A percentile compares a stretch with the other conserved stretches of the same genome.
phyloP scores from a whole-genome alignment of 2,113 vertebrate genomes.

The Toxotes chatareus region DNA sequence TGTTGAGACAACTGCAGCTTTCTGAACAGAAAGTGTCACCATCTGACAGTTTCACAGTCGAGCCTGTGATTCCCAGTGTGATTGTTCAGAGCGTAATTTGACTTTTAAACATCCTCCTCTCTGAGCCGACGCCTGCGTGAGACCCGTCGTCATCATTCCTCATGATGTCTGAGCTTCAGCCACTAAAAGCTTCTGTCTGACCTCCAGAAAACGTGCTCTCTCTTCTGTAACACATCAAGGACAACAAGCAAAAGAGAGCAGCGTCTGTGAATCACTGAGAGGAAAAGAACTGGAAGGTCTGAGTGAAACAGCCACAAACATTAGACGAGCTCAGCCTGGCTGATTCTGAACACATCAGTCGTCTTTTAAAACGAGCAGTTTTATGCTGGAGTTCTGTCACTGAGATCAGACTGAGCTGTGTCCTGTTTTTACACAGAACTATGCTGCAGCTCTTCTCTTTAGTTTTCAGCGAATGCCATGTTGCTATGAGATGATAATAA shows the following conservation, averaged over 20 bases:
- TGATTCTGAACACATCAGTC: neutral
- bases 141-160: neutral
- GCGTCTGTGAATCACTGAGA: neutral
- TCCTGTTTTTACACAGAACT: neutral
- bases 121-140: neutral
- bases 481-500: neutral
- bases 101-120: neutral
- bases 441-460: neutral
- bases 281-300: neutral
- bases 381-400: neutral
- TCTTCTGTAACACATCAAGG: neutral
- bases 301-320: neutral
- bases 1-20: slow-evolving; percentile 15
- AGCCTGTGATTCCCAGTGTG: neutral
- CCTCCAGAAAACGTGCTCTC: neutral
- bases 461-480: neutral
- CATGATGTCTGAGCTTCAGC: neutral
- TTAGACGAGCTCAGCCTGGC: neutral
- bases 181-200: neutral
- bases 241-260: slow-evolving; percentile 10
- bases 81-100: slow-evolving; percentile 1
- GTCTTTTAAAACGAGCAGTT: neutral
- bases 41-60: neutral
- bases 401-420: neutral
- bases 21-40: neutral